These are phyloP conservation scores for Polyodon spathula DNA, from an alignment of 2,113 vertebrate genomes.

Conservation along the genomic window DNA sequence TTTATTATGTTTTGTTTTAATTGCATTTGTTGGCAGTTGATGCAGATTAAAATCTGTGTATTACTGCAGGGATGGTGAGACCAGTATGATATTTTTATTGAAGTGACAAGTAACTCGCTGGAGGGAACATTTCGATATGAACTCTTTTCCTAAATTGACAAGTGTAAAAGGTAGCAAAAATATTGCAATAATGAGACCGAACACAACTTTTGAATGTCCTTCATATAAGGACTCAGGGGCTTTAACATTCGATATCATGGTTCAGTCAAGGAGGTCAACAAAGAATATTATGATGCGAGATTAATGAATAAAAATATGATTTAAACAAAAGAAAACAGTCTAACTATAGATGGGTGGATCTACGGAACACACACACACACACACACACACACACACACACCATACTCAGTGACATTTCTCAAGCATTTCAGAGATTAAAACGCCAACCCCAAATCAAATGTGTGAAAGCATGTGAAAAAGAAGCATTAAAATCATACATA, in stretches of 20 bases:
- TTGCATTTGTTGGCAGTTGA: slow-evolving; percentile 31
- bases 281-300: too few species aligned
- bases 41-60: slow-evolving; percentile 44
- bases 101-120: slow-evolving; percentile 45
- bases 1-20: slow-evolving; percentile 35
- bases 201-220: slow-evolving; percentile 28
- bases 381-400: too few species aligned
- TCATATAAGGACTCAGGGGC: slow-evolving; percentile 27
- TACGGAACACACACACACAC: too few species aligned
- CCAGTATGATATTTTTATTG: slow-evolving; percentile 33
- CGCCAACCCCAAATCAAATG: too few species aligned
- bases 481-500: too few species aligned
- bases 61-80: slow-evolving; percentile 40
- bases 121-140: slow-evolving; percentile 42
- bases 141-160: slow-evolving; percentile 45
- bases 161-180: slow-evolving; percentile 60
- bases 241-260: slow-evolving; percentile 2
- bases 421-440: too few species aligned
- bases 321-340: too few species aligned
- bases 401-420: too few species aligned
- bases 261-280: neutral
- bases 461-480: too few species aligned
- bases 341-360: too few species aligned
- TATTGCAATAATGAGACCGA: slow-evolving; percentile 53
- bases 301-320: too few species aligned